A percentile compares a stretch with the other conserved stretches of the same genome.
Conservation (phyloP, 2,113 vertebrate genomes). For the Charadrius vociferus region DNA sequence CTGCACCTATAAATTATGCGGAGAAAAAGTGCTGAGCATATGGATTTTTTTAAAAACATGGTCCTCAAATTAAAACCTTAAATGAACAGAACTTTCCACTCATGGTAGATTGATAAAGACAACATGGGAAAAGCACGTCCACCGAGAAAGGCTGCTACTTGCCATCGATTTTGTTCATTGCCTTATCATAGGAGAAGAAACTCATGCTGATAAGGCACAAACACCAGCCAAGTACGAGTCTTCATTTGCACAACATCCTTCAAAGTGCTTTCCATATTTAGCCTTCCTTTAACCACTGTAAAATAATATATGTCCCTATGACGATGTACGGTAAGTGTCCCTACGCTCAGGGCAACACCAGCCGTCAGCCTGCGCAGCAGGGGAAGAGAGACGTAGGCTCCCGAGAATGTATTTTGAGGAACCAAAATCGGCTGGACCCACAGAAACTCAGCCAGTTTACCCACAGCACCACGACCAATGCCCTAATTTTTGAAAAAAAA, state of each 20-base stretch:
- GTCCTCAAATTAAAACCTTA: background rate
- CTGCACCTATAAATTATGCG: background rate
- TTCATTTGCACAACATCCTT: background rate
- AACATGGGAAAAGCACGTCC: background rate
- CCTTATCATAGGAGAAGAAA: background rate
- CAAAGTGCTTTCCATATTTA: background rate
- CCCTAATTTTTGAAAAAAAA: background rate
- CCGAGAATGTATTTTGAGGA: background rate
- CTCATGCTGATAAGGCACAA: background rate
- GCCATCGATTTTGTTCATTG: background rate
- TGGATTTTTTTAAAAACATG: background rate
- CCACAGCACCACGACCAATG: background rate
- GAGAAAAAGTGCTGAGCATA: background rate
- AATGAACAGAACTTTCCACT: background rate
- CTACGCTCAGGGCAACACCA: background rate
- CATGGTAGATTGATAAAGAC: background rate
- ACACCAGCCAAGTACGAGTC: background rate
- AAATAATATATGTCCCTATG: background rate
- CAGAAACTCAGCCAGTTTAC: background rate
- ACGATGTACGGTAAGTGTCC: background rate
- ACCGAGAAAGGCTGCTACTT: background rate
- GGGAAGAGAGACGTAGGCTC: too few species aligned
- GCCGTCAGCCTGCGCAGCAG: background rate
- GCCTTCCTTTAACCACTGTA: background rate
- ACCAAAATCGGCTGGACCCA: background rate